Base-by-base conservation (phyloP, 2,113 vertebrate species). In the Cyprinus carpio region DNA sequence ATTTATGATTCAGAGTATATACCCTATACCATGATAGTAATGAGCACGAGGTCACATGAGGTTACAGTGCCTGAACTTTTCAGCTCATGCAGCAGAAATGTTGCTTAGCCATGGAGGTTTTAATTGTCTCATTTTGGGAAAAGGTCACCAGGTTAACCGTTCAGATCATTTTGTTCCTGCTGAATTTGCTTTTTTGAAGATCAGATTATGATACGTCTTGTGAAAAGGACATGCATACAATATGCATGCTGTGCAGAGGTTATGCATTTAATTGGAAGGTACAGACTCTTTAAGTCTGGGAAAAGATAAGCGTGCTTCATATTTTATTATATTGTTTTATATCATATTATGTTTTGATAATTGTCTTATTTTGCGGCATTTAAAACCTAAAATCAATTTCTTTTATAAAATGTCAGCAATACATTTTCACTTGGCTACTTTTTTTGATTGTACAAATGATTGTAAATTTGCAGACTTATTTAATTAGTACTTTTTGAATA, bases 41-140 rank as follows among this genome's bases (percentile, higher is more conserved):
- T 72, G 49, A 83, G 81, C 18, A 34, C 2, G 31, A 83, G 65
- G 81, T 82, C 81, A 72, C 29, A 25, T 31, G 23, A 27, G 65
- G 81, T 72, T 34, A 18, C 81, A 72, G 27, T 5, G 29, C 46
- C 34, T n/a, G 29, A 82, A 82, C 81, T 72, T 58, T 69, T 82
- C 65, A 16, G 65, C 64, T 71, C 29, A 72, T 71, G 46, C 49
- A 56, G 65, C 29, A 82, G 29, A 71, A 56, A 56, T 51, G 20
- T 51, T 81, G 43, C 79, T 79, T 34, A 49, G 62, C 25, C 67
- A 37, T 54, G 29, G 65, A 37, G 43, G 18, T 82, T 82, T 82
- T 82, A 71, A 82, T 82, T 69, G 81, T 56, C 64, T 34, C 25
- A 27, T 82, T 31, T 82, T 69, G 18, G 46, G 64, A 65, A 64